phyloP scores from a whole-genome alignment of 2,797 vertebrate species.

The Harpagifer antarcticus region DNA sequence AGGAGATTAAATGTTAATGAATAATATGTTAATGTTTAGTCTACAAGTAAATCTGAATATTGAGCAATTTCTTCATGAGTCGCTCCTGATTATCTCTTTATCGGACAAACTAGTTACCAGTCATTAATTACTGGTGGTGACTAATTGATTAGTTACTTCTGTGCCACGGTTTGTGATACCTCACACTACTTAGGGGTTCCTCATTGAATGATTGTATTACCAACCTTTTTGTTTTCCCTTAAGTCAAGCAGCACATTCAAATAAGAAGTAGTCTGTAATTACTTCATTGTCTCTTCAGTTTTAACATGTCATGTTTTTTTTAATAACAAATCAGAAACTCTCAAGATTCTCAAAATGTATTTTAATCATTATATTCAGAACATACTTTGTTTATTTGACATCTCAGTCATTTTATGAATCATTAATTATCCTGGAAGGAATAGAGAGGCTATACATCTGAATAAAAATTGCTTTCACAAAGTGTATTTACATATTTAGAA shows the following conservation, averaged over 20 bases:
- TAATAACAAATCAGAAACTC: neutral
- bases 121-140: conserved; percentile 16
- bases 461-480: too few relatives aligned
- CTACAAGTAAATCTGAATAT: conserved; percentile 3
- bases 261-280: neutral
- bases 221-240: neutral
- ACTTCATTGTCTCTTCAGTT: neutral
- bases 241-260: conserved; percentile 1
- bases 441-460: too few relatives aligned
- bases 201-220: neutral
- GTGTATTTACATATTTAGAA: too few relatives aligned
- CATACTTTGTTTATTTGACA: too few relatives aligned
- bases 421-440: too few relatives aligned
- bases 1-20: neutral
- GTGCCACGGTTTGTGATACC: neutral
- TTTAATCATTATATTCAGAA: neutral
- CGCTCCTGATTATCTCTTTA: conserved; percentile 7
- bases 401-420: too few relatives aligned
- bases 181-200: neutral
- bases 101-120: conserved; percentile 9
- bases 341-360: neutral
- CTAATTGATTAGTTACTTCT: neutral
- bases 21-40: neutral
- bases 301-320: too few relatives aligned
- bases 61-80: neutral